These are phyloP conservation scores for Hemibagrus guttatus DNA, from an alignment of 2,797 vertebrate species.

Conservation along the genomic window DNA sequence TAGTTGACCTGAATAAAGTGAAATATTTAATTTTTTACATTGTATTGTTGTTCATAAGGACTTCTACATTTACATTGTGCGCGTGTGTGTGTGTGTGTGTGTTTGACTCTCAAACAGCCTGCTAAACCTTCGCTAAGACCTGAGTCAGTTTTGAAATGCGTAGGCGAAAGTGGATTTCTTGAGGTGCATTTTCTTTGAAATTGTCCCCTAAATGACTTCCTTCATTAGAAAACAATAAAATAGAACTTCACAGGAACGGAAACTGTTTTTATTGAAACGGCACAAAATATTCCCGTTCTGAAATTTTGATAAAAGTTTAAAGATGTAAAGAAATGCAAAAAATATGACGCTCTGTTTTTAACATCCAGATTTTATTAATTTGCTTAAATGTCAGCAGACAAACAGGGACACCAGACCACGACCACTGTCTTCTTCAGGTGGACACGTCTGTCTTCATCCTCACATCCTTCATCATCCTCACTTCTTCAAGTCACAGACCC, in stretches of 20 bases:
- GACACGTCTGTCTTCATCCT: conserved; percentile 46
- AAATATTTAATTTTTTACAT: no score
- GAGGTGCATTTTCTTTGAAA: neutral
- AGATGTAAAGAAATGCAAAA: neutral
- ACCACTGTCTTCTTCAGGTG: conserved; percentile 62
- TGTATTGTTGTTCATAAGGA: no score
- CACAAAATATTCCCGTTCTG: neutral
- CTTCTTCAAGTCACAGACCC: conserved; percentile 64
- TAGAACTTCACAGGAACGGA: neutral
- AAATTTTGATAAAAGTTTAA: neutral
- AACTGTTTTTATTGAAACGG: neutral
- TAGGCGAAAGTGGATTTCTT: conserved; percentile 1
- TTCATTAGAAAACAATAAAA: neutral
- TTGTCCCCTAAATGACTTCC: neutral
- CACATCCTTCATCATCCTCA: conserved; percentile 53
- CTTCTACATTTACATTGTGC: neutral
- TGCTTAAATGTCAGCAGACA: conserved; percentile 69
- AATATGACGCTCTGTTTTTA: neutral
- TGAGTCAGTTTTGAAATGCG: conserved; percentile 17
- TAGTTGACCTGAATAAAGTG: no score
- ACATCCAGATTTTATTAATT: conserved; percentile 32
- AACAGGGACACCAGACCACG: conserved; percentile 64
- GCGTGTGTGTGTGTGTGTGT: neutral
- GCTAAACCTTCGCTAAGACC: neutral
- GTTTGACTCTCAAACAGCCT: neutral